A percentile compares a stretch with the other conserved stretches of the same genome.
These are phyloP conservation scores for Isoperla grammatica DNA, from an alignment of 2,888 invertebrate species.

Conservation along the genomic window DNA sequence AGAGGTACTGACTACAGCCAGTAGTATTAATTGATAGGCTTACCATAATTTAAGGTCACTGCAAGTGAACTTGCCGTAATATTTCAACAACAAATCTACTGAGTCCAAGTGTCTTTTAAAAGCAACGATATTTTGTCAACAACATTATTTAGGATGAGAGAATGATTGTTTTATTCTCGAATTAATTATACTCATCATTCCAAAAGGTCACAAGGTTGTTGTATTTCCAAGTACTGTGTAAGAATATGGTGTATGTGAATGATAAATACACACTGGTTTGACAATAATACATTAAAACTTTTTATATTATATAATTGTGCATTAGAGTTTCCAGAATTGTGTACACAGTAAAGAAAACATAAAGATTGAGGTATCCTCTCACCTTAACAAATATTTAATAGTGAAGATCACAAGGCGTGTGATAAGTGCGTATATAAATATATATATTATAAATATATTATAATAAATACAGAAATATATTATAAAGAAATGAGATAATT, in stretches of 20 bases:
- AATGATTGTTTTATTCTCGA: not conserved
- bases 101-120: slow-evolving; percentile 25
- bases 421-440: slow-evolving; percentile 23
- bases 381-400: slow-evolving; percentile 28
- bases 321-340: slow-evolving; percentile 17
- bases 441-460: slow-evolving; percentile 28
- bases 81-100: slow-evolving; percentile 17
- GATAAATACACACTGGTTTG: slow-evolving; percentile 22
- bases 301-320: slow-evolving; percentile 25
- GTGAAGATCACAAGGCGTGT: slow-evolving; percentile 29
- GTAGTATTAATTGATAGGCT: slow-evolving; percentile 15
- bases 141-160: too few species aligned
- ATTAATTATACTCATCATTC: slow-evolving; percentile 26
- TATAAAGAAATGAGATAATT: slow-evolving; percentile 27
- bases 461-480: slow-evolving; percentile 29
- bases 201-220: slow-evolving; percentile 20
- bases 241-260: slow-evolving; percentile 21
- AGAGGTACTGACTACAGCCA: not conserved
- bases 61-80: slow-evolving; percentile 1
- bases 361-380: slow-evolving; percentile 21
- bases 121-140: not conserved
- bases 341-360: slow-evolving; percentile 17
- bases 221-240: slow-evolving; percentile 25
- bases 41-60: slow-evolving; percentile 17
- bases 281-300: slow-evolving; percentile 28